These are phyloP conservation scores for Drosophila santomea DNA, from an alignment of 1,140 invertebrate genomes.

Conservation along the genomic window DNA sequence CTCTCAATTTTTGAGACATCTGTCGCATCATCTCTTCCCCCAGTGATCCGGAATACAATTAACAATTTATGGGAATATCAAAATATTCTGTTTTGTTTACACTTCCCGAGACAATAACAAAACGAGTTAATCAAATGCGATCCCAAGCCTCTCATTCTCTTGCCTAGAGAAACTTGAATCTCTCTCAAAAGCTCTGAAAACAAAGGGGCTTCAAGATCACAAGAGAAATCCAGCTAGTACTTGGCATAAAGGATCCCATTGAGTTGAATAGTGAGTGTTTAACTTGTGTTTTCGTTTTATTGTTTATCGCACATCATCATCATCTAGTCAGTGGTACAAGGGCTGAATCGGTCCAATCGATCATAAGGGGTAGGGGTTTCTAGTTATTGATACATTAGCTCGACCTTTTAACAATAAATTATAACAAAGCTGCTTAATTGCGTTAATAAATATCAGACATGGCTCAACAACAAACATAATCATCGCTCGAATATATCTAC, in stretches of 20 bases:
- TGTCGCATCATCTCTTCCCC: neutral
- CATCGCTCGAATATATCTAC: constrained; percentile 54
- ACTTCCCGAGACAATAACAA: neutral
- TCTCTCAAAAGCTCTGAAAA: constrained; percentile 15
- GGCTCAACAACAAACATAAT: constrained; percentile 72
- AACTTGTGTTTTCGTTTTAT: constrained; percentile 60
- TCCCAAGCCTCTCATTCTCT: neutral
- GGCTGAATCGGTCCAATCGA: constrained; percentile 45
- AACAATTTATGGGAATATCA: constrained; percentile 19
- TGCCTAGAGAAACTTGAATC: neutral
- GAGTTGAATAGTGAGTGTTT: neutral
- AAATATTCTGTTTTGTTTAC: neutral
- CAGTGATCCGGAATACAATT: constrained; percentile 6
- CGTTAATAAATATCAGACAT: constrained; percentile 80
- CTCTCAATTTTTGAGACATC: constrained; percentile 4
- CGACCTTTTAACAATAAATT: constrained; percentile 74
- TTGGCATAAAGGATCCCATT: constrained; percentile 16
- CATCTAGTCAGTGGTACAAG: constrained; percentile 61
- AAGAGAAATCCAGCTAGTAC: neutral
- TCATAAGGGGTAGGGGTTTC: constrained; percentile 5
- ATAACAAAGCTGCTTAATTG: constrained; percentile 72
- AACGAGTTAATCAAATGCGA: neutral
- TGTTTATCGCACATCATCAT: constrained; percentile 62
- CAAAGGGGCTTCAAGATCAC: constrained; percentile 1
- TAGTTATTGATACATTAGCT: constrained; percentile 53